Base-by-base conservation (phyloP, 2,113 vertebrate species). In the Anoplopoma fimbria region DNA sequence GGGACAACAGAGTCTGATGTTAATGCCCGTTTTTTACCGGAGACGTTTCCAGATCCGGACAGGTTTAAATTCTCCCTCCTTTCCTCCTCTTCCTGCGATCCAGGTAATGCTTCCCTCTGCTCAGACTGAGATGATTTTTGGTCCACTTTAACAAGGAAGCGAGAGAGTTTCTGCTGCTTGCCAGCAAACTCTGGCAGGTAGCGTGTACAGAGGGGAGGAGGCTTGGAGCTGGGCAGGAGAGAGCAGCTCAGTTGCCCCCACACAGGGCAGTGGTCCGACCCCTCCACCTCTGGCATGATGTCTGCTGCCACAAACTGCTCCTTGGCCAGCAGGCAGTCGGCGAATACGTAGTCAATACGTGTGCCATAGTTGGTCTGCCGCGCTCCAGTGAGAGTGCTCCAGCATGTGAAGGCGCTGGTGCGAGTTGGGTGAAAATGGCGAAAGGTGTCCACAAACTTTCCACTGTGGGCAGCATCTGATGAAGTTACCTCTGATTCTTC, bases 181-280 rank as follows among this genome's bases (percentile, higher is more conserved):
- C 96, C 94, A 5, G 95, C 94, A 81, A 98, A 98, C 87, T 98
- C 97, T 0, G 97, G 97, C 70, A 98, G 94, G 77, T 96, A 94
- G 13, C 95, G 89, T 14, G 95, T 94, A 19, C 97, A 88, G 10
- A 97, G 88, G 0, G 95, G 87, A 0, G 97, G 97, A 23, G 95
- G 94, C 53, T 91, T 94, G 69, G 94, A 84, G 45, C 94, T 91
- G 4, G 95, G 82, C 57, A 96, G 49, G 12, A 94, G 84, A 12
- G 80, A 63, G 83, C 95, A 95, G 31, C 71, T 93, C 80, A 98
- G 89, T 13, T 90, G 51, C 1, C 94, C 97, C 89, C 95, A 96
- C 29, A 97, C 96, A 0, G 97, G 97, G 71, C 97, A 98, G 78
- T 98, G 97, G 77, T 98, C 97, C 3, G 97, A 98, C 67, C 97